Evolutionary conservation across 1,140 invertebrate genomes (phyloP).

Genomic region (Phthorimaea operculella): DNA sequence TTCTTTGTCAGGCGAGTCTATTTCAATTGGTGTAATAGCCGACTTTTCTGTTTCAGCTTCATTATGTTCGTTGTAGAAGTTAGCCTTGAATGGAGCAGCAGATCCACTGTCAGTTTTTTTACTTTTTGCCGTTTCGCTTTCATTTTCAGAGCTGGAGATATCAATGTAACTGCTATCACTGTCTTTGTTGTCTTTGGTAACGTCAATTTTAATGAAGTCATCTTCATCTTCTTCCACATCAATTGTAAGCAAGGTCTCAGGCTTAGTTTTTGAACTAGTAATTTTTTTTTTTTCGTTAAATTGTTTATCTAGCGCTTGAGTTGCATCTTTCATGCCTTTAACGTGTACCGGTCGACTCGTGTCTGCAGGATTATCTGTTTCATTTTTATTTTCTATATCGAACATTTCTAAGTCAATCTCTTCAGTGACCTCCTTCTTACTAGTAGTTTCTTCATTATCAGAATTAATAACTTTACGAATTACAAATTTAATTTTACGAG

Average conservation of each 20-base stretch:
- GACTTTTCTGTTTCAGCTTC: too few species aligned
- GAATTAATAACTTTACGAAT: constrained; percentile 55
- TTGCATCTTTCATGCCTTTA: neutral
- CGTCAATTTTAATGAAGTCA: neutral
- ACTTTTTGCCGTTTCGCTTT: neutral
- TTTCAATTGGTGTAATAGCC: too few species aligned
- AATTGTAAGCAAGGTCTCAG: neutral
- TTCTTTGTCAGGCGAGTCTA: too few species aligned
- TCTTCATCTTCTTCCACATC: constrained; percentile 5
- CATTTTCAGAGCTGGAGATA: neutral
- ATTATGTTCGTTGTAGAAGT: constrained; percentile 27
- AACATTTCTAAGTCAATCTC: constrained; percentile 40
- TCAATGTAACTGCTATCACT: constrained; percentile 1
- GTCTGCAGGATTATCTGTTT: neutral
- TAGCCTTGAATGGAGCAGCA: constrained; percentile 20
- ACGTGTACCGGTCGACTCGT: neutral
- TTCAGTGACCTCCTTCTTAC: constrained; percentile 23
- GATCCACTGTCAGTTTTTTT: constrained; percentile 9
- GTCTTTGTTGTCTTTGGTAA: neutral
- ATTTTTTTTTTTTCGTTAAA: neutral
- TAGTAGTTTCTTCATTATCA: constrained; percentile 21
- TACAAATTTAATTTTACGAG: constrained; percentile 44
- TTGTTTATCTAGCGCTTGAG: neutral
- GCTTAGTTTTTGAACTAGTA: neutral
- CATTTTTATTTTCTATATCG: constrained; percentile 11